phyloP scores from a whole-genome alignment of 1,140 invertebrate genomes.

The Asbolus verrucosus region DNA sequence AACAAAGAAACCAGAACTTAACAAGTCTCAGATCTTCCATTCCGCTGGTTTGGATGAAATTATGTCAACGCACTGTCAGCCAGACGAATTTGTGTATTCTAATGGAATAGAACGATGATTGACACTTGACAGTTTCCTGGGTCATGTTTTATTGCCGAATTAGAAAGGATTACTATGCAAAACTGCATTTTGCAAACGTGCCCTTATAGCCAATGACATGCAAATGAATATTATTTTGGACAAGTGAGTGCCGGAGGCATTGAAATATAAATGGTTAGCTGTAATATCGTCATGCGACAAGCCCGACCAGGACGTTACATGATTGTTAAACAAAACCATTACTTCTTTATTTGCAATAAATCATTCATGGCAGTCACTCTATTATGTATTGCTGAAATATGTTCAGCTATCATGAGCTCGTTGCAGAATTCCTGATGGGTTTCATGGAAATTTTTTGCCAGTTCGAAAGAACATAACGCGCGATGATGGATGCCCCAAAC shows the following conservation, averaged over 20 bases:
- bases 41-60: too few species aligned
- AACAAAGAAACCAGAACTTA: too few species aligned
- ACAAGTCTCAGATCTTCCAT: too few species aligned
- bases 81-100: neutral
- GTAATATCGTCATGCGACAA: conserved; percentile 5
- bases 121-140: conserved; percentile 27
- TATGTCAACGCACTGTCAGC: neutral
- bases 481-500: too few species aligned
- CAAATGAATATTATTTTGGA: conserved; percentile 16
- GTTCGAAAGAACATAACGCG: too few species aligned
- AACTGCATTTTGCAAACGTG: conserved; percentile 1
- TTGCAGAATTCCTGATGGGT: neutral
- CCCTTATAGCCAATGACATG: neutral
- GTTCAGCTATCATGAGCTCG: neutral
- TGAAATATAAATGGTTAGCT: conserved; percentile 28
- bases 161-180: conserved; percentile 8
- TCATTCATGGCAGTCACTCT: conserved; percentile 24
- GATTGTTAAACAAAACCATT: conserved; percentile 32
- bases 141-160: conserved; percentile 18
- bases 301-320: neutral
- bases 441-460: neutral
- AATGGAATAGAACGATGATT: conserved; percentile 2
- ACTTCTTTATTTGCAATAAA: conserved; percentile 22
- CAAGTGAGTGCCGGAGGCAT: neutral
- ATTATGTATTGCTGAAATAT: conserved; percentile 31